Evolutionary conservation across 2,113 vertebrate species (phyloP).

Genomic region (Indri indri): DNA sequence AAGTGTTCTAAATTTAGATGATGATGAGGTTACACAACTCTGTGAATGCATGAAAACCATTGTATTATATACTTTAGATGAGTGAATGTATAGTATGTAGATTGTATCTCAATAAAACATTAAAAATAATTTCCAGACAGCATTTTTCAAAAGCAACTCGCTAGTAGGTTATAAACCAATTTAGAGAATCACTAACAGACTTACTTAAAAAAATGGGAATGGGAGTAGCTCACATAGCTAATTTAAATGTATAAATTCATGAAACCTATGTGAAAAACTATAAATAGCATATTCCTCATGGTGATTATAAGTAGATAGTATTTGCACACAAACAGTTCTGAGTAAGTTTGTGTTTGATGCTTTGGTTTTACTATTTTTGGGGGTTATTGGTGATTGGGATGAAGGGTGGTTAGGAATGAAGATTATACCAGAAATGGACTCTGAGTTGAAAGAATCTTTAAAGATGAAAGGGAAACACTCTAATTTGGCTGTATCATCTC

Average conservation of each 20-base stretch:
- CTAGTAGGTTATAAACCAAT: not conserved
- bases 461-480: not conserved
- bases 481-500: not conserved
- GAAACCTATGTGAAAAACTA: not conserved
- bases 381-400: not conserved
- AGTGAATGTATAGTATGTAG: not conserved
- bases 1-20: not conserved
- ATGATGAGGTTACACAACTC: not conserved
- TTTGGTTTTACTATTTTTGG: not conserved
- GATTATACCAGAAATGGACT: conserved; percentile 23
- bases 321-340: not conserved
- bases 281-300: not conserved
- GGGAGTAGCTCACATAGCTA: not conserved
- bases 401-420: not conserved
- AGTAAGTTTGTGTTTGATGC: not conserved
- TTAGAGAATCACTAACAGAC: not conserved
- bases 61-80: not conserved
- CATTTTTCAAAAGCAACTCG: not conserved
- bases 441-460: not conserved
- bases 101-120: not conserved
- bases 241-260: not conserved
- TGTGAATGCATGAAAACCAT: not conserved
- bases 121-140: no score
- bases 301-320: not conserved
- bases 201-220: not conserved